Conservation (phyloP, 2,113 vertebrate genomes). For the Rhegmatorhina hoffmannsi region DNA sequence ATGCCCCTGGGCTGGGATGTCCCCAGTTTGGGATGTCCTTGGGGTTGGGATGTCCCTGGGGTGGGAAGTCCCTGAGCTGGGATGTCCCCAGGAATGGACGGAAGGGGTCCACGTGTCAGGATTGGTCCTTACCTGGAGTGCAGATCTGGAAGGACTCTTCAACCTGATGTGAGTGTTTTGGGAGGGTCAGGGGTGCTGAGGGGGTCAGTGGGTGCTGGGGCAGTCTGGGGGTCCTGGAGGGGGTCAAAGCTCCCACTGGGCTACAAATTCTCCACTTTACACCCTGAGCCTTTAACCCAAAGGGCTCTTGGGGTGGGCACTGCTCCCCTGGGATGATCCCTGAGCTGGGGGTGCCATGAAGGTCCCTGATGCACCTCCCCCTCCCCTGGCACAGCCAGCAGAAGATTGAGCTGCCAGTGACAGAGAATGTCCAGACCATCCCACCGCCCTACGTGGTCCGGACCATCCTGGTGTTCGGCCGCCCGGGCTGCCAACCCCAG, state of each 20-base stretch:
- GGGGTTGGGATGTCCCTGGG: too few relatives aligned
- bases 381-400: conserved; percentile 75
- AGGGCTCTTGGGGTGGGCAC: neutral
- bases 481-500: conserved; percentile 84
- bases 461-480: conserved; percentile 89
- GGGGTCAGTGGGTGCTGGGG: neutral
- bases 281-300: fast-evolving
- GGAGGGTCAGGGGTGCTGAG: neutral
- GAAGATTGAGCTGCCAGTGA: conserved; percentile 90
- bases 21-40: too few relatives aligned
- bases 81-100: neutral
- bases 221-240: neutral
- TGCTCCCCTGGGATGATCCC: neutral
- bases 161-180: conserved; percentile 89
- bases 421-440: conserved; percentile 90
- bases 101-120: neutral
- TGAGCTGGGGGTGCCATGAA: neutral
- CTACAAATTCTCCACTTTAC: fast-evolving
- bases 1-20: too few relatives aligned
- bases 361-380: neutral
- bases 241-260: neutral
- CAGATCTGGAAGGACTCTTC: conserved; percentile 94
- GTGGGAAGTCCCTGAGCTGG: neutral
- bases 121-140: conserved; percentile 38
- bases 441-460: conserved; percentile 91